Conservation (phyloP, 1,140 invertebrate genomes). For the Stenopsyche tienmushanensis region DNA sequence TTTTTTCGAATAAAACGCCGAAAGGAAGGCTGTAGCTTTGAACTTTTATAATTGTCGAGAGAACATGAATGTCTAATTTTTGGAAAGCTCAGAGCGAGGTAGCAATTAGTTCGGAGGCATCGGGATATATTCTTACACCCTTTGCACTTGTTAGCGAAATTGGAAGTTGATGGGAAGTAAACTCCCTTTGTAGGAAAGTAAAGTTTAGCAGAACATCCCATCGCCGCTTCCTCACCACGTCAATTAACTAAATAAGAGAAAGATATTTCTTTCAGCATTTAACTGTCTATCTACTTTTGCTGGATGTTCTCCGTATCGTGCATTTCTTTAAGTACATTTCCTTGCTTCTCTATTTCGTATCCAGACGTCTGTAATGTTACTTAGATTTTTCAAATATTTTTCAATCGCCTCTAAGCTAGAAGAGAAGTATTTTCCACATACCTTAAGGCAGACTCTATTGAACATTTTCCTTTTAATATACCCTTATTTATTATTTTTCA, state of each 20-base stretch:
- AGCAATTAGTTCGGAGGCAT: too few species aligned
- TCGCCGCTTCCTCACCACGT: constrained; percentile 14
- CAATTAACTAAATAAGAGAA: constrained; percentile 35
- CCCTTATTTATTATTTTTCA: too few species aligned
- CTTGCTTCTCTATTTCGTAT: constrained; percentile 4
- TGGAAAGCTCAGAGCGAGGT: too few species aligned
- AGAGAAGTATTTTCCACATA: too few species aligned
- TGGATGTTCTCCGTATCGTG: constrained; percentile 8
- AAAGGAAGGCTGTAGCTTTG: too few species aligned
- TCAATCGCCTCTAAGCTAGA: too few species aligned
- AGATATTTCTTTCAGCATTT: constrained; percentile 17
- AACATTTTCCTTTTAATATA: too few species aligned
- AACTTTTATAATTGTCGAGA: background rate
- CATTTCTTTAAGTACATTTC: constrained; percentile 19
- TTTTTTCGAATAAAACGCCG: too few species aligned
- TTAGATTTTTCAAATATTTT: background rate
- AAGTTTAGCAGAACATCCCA: constrained; percentile 1
- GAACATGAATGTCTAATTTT: too few species aligned
- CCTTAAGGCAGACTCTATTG: background rate
- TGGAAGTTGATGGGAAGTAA: constrained; percentile 29
- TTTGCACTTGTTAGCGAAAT: constrained; percentile 25
- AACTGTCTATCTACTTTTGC: constrained; percentile 22
- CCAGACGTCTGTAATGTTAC: background rate
- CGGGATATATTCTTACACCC: background rate
- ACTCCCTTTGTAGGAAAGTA: constrained; percentile 21